Conservation (phyloP, 1,140 invertebrate species). For the Euura lappo region DNA sequence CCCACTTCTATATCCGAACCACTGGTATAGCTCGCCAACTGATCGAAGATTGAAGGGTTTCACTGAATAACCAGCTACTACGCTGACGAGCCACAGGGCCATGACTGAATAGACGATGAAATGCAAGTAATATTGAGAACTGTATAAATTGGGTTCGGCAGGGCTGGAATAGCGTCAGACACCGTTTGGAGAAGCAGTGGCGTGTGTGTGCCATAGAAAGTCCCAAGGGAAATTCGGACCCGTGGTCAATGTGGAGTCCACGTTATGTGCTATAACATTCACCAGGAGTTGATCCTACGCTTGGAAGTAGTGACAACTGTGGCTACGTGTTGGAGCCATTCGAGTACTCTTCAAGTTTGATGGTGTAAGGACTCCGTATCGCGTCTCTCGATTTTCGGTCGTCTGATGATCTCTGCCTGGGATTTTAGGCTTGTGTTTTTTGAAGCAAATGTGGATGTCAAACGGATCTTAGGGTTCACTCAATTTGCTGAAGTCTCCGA, state of each 20-base stretch:
- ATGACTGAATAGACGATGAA: not conserved
- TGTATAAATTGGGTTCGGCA: not conserved
- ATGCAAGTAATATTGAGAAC: not conserved
- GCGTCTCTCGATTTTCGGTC: not conserved
- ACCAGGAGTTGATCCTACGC: not conserved
- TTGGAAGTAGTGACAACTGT: not conserved
- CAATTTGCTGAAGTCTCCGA: not conserved
- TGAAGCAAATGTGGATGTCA: not conserved
- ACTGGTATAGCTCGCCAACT: not conserved
- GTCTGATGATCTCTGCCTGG: not conserved
- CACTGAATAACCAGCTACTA: not conserved
- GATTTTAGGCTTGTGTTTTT: not conserved
- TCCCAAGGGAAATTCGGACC: not conserved
- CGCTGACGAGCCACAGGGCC: not conserved
- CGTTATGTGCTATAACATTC: not conserved
- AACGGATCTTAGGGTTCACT: not conserved
- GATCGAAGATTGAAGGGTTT: not conserved
- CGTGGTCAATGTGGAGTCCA: constrained; percentile 2
- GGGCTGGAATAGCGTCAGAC: not conserved
- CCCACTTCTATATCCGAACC: too few species aligned
- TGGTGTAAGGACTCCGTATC: not conserved
- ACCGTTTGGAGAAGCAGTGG: not conserved
- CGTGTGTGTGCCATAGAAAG: not conserved
- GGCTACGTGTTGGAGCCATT: not conserved
- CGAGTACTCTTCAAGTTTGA: not conserved